These are phyloP conservation scores for Cephalopterus ornatus DNA, from an alignment of 2,113 vertebrate genomes.

Conservation along the genomic window DNA sequence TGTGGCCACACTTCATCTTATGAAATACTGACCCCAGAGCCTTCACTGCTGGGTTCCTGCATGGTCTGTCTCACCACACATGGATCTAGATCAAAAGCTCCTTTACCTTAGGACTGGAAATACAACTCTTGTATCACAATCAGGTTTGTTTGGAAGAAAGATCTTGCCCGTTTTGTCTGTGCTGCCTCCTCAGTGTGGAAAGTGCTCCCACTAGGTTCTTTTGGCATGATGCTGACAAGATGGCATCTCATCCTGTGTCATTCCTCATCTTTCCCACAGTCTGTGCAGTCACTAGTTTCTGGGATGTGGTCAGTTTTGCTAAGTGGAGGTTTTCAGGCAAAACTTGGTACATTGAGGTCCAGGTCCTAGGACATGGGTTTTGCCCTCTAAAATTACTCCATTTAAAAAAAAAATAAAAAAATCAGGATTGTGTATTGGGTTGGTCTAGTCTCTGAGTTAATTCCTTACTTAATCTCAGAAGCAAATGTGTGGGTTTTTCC, in stretches of 20 bases:
- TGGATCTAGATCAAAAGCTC: not conserved
- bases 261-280: not conserved
- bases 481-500: not conserved
- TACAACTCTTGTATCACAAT: not conserved
- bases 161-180: not conserved
- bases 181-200: not conserved
- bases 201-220: not conserved
- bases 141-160: not conserved
- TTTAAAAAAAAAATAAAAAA: rapidly evolving
- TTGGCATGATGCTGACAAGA: not conserved
- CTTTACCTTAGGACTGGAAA: not conserved
- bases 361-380: not conserved
- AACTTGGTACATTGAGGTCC: not conserved
- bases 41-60: not conserved
- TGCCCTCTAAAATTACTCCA: not conserved
- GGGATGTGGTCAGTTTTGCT: not conserved
- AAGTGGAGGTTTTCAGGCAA: not conserved
- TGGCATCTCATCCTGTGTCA: not conserved
- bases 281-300: not conserved
- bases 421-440: not conserved
- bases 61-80: not conserved
- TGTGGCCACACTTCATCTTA: not conserved
- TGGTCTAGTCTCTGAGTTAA: not conserved
- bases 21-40: not conserved
- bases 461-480: not conserved